Conservation (phyloP, 1,140 invertebrate genomes). For the Apis florea region DNA sequence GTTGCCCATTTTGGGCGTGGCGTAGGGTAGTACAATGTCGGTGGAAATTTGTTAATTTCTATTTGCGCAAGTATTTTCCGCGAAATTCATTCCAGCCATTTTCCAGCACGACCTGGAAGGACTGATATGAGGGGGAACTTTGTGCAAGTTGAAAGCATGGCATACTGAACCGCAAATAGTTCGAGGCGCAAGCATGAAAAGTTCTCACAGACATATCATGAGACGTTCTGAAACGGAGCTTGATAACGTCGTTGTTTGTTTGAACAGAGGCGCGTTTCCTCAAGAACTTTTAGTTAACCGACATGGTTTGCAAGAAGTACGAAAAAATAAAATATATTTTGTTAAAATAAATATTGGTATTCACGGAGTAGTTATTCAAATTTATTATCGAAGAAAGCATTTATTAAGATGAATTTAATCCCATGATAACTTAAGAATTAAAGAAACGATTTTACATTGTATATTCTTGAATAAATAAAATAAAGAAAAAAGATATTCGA, state of each 20-base stretch:
- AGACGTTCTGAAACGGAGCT: conserved; percentile 55
- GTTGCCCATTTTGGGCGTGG: not conserved
- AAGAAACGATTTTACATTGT: not conserved
- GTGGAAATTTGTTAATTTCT: conserved; percentile 41
- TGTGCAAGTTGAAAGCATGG: conserved; percentile 52
- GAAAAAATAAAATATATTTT: conserved; percentile 8
- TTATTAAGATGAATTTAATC: too few relatives aligned
- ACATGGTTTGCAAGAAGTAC: not conserved
- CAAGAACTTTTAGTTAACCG: conserved; percentile 51
- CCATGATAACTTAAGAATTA: too few relatives aligned
- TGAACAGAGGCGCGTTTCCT: conserved; percentile 41
- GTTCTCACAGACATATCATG: conserved; percentile 63
- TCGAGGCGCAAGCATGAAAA: conserved; percentile 50
- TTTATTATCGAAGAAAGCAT: too few relatives aligned
- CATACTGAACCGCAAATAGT: conserved; percentile 57
- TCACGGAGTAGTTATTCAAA: not conserved
- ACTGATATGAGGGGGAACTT: conserved; percentile 55
- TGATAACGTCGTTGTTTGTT: conserved; percentile 60
- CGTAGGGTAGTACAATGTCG: not conserved
- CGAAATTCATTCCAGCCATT: conserved; percentile 35
- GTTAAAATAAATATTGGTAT: not conserved
- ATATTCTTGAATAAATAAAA: not conserved
- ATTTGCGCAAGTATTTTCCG: conserved; percentile 33
- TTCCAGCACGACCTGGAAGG: conserved; percentile 41
- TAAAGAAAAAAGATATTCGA: not conserved